phyloP scores from a whole-genome alignment of 2,888 invertebrate species.

The Alviniconcha strummeri region DNA sequence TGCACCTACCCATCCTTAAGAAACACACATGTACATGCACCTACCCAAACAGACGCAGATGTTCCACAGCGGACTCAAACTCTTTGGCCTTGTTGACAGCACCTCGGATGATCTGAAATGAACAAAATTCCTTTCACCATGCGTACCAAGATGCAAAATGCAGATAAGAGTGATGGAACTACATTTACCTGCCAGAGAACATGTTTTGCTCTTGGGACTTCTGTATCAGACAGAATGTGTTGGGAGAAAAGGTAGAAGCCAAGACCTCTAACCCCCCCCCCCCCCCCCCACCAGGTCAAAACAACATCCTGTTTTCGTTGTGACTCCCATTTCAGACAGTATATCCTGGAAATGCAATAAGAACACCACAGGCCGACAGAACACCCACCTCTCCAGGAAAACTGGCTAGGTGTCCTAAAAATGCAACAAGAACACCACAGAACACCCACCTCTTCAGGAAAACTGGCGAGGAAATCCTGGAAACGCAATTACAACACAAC shows the following conservation, averaged over 20 bases:
- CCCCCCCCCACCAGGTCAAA: background rate
- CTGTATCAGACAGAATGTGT: too few relatives aligned
- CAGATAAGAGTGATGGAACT: background rate
- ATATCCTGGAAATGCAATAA: background rate
- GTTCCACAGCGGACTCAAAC: slow-evolving; percentile 61
- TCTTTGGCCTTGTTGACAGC: slow-evolving; percentile 66
- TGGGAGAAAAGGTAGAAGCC: too few relatives aligned
- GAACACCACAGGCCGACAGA: background rate
- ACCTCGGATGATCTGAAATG: slow-evolving; percentile 63
- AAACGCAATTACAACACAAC: background rate
- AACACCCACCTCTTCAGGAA: background rate
- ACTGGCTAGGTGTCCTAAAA: background rate
- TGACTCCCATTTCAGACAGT: background rate
- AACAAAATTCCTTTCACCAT: background rate
- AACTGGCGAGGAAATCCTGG: background rate
- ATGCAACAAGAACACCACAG: background rate
- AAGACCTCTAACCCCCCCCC: background rate
- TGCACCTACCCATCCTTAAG: too few relatives aligned
- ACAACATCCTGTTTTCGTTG: background rate
- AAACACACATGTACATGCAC: too few relatives aligned
- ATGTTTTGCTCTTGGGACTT: background rate
- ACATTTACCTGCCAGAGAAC: background rate
- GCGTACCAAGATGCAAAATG: background rate
- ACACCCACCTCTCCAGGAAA: background rate
- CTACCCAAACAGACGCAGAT: slow-evolving; percentile 53